phyloP scores from a whole-genome alignment of 1,140 invertebrate genomes.

The Littorina saxatilis region DNA sequence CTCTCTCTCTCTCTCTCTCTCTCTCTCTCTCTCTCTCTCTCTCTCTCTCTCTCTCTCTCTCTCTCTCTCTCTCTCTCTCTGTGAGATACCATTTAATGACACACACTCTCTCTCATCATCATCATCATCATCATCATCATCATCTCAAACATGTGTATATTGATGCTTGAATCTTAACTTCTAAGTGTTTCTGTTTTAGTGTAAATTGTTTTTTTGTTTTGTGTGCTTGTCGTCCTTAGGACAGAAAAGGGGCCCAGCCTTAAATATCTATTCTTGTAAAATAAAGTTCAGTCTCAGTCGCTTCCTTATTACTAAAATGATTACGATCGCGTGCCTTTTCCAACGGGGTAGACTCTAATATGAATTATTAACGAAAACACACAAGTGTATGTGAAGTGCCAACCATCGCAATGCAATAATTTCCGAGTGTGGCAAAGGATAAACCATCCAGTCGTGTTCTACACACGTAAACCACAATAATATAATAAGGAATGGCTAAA shows the following conservation, averaged over 20 bases:
- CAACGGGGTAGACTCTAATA: too few species aligned
- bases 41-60: not conserved
- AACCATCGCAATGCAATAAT: too few species aligned
- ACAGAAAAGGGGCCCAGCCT: not conserved
- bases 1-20: not conserved
- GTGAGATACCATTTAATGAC: not conserved
- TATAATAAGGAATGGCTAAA: too few species aligned
- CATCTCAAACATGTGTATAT: too few species aligned
- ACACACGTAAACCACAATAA: too few species aligned
- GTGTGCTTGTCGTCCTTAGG: not conserved
- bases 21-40: constrained; percentile 1
- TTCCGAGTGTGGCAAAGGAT: too few species aligned
- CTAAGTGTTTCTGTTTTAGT: not conserved
- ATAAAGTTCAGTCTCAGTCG: too few species aligned
- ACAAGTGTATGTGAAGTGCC: too few species aligned
- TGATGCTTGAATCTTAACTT: not conserved
- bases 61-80: not conserved
- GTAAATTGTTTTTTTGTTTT: not conserved
- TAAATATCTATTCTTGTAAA: not conserved
- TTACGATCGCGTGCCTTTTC: not conserved
- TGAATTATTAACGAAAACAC: too few species aligned
- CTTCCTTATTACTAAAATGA: not conserved
- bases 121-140: too few species aligned
- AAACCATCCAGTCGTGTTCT: too few species aligned
- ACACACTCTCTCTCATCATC: not conserved